Conservation (phyloP, 2,113 vertebrate genomes). For the Petrocephalus zakoni region DNA sequence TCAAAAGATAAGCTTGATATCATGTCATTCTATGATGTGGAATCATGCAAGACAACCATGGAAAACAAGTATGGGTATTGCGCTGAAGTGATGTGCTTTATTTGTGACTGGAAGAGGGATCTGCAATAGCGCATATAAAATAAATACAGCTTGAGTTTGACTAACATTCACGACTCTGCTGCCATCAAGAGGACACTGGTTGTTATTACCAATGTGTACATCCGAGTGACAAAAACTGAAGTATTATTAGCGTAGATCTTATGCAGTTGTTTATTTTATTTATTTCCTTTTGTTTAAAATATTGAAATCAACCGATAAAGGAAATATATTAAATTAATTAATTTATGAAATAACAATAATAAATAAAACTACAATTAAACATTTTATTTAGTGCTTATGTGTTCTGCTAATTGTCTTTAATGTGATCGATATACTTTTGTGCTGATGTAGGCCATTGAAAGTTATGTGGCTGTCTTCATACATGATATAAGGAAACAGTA, state of each 20-base stretch:
- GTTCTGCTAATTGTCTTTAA: too few species aligned
- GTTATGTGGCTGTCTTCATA: not conserved
- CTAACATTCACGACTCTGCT: not conserved
- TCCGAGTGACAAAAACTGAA: not conserved
- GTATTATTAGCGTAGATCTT: not conserved
- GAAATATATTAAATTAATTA: too few species aligned
- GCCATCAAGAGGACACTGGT: conserved; percentile 1
- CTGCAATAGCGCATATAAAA: not conserved
- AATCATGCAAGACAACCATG: not conserved
- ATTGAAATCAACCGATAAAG: too few species aligned
- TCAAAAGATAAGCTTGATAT: not conserved
- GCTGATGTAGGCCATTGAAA: too few species aligned
- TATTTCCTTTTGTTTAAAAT: not conserved
- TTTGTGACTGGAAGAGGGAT: not conserved
- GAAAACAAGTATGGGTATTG: not conserved
- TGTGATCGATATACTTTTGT: too few species aligned
- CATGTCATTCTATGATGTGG: not conserved
- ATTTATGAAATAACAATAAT: too few species aligned
- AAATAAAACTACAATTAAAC: too few species aligned
- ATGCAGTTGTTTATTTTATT: not conserved
- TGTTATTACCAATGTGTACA: not conserved
- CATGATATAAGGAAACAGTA: not conserved
- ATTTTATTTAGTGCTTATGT: too few species aligned
- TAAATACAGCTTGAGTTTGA: not conserved
- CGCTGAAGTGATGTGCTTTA: not conserved